Evolutionary conservation across 2,113 vertebrate genomes (phyloP), one percentile per base, ranked within the genome.

Genomic region (Potamarius usumacintae): DNA sequence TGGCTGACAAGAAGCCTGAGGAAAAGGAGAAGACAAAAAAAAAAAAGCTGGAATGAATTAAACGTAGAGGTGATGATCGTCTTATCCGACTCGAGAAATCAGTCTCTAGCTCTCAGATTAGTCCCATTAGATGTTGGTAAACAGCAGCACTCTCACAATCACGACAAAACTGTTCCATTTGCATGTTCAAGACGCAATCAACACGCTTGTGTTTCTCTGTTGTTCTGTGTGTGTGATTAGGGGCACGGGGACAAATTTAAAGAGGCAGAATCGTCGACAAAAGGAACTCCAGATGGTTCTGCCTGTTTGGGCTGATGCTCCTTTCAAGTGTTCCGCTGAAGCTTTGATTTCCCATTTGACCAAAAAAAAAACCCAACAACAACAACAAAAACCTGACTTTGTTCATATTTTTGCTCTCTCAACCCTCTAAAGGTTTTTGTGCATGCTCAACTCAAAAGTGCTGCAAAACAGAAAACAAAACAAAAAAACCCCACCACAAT

Each of bases 41-140:
- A 25, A 4, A 76, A 18, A 42, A 42, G 14, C 69, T 42, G 0
- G 42, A 50, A 14, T 22, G 72, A 25, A 14, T 0, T 1, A 11
- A 50, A 48, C 20, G 34, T 60, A 74, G 53, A 60, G 55, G 48
- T 85, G 85, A 87, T 34, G 34, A 50, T n/a, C 9, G 20, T 53
- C 30, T 89, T 34, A 50, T 55, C 55, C 85, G 78, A 15, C 80
- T 85, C 63, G 62, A 85, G 15, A 76, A 85, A 78, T 67, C 87
- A 85, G 77, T 65, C 69, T 57, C 84, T 82, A 72, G 62, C 86
- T 82, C 79, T 71, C 88, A 83, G 50, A 91, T 88, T 87, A 88
- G 88, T 87, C 58, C 72, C 82, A 89, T 90, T 85, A 88, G 65
- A 57, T 82, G 81, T 72, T 85, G 80, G 86, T 89, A 90, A 89